A percentile compares a stretch with the other conserved stretches of the same genome.
Evolutionary conservation across 2,888 invertebrate species (phyloP).

Genomic region (Chymomyza procnemis): DNA sequence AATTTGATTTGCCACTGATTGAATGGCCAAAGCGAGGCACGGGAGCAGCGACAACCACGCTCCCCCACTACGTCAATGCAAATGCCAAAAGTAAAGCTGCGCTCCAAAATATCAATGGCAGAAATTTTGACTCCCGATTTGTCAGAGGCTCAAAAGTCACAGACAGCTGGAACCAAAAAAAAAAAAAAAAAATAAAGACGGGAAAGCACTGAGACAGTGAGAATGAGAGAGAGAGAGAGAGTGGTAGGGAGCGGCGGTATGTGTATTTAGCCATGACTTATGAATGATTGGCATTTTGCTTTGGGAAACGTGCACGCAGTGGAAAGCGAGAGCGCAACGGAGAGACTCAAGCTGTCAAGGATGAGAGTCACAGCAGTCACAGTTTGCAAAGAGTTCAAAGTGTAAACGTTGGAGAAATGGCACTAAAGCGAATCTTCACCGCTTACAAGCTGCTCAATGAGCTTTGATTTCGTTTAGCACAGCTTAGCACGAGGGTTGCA

Average conservation of each 20-base stretch:
- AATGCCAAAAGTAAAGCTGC: background rate
- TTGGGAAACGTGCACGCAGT: background rate
- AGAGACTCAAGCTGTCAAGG: background rate
- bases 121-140: slow-evolving; percentile 39
- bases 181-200: no score
- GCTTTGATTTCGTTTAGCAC: background rate
- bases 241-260: slow-evolving; percentile 14
- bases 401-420: background rate
- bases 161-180: background rate
- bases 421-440: background rate
- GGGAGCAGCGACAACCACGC: background rate
- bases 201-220: no score
- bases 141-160: slow-evolving; percentile 20
- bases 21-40: background rate
- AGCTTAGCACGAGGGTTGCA: background rate
- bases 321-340: background rate
- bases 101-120: slow-evolving; percentile 4
- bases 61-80: no score
- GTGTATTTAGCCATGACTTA: slow-evolving; percentile 35
- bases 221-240: no score
- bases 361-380: background rate
- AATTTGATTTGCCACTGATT: slow-evolving; percentile 59
- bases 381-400: background rate
- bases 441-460: background rate
- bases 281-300: slow-evolving; percentile 36